phyloP scores from a whole-genome alignment of 2,797 vertebrate genomes.

The Carduelis carduelis region DNA sequence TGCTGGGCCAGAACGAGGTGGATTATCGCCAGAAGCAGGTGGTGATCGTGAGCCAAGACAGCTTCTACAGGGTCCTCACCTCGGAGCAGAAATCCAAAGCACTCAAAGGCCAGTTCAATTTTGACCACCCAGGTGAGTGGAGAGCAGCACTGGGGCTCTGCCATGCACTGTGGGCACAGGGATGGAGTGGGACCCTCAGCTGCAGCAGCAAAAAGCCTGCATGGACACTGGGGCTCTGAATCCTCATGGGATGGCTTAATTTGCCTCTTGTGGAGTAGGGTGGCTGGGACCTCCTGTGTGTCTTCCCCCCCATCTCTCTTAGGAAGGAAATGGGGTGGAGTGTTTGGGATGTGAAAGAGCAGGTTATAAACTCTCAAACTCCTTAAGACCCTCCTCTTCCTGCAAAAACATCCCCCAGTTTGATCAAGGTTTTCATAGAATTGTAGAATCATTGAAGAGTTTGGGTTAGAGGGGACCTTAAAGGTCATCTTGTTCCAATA shows the following conservation, averaged over 20 bases:
- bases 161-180: accelerated
- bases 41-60: slow-evolving; percentile 95
- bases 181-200: not conserved
- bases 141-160: not conserved
- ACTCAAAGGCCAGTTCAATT: slow-evolving; percentile 95
- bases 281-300: not conserved
- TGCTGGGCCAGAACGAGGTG: slow-evolving; percentile 96
- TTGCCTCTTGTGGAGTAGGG: not conserved
- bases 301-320: not conserved
- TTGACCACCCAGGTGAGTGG: slow-evolving; percentile 93
- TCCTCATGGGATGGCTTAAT: not conserved
- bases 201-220: not conserved
- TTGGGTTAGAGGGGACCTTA: not conserved
- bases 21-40: slow-evolving; percentile 94
- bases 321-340: not conserved
- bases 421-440: not conserved
- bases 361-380: not conserved
- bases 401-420: not conserved
- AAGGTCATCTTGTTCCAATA: not conserved
- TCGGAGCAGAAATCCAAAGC: slow-evolving; percentile 95
- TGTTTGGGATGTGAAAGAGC: not conserved
- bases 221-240: not conserved
- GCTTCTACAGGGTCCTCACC: slow-evolving; percentile 94
- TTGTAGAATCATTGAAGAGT: not conserved
- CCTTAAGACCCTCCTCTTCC: not conserved